Percentiles rank a stretch among this genome's conserved stretches.
Conservation (phyloP, 2,888 invertebrate species). For the Flabesymbios commensalis region DNA sequence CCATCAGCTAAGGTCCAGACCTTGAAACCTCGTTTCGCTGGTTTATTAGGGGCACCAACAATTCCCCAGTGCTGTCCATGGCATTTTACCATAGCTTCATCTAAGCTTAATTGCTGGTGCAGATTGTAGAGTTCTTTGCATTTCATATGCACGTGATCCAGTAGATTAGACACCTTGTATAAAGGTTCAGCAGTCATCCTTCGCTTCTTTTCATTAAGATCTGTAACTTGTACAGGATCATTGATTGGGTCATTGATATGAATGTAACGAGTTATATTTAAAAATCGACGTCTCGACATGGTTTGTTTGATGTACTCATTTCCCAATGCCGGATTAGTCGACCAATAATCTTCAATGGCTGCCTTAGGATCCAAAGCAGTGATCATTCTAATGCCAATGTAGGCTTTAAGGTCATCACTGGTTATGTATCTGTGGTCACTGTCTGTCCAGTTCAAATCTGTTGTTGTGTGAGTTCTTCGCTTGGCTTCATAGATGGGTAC, state of each 20-base stretch:
- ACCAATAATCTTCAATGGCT: not conserved
- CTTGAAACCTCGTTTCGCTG: no score
- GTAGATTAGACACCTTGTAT: not conserved
- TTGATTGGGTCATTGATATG: not conserved
- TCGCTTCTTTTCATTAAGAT: not conserved
- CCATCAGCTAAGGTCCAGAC: no score
- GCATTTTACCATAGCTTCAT: no score
- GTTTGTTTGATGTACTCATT: not conserved
- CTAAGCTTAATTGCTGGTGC: no score
- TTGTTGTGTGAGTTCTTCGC: not conserved
- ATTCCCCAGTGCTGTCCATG: no score
- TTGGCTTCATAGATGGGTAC: not conserved
- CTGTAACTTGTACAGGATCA: not conserved
- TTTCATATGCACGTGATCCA: not conserved
- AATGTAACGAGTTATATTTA: not conserved
- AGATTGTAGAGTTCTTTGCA: not conserved
- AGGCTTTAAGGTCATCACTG: not conserved
- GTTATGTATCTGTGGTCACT: not conserved
- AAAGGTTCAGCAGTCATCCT: not conserved
- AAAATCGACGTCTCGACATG: not conserved
- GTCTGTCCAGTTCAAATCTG: not conserved
- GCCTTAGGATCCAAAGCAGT: not conserved
- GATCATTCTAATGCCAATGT: not conserved
- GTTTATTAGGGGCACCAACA: no score
- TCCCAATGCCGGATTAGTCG: not conserved